Evolutionary conservation across 2,113 vertebrate species (phyloP).

Genomic region (Heterocephalus glaber): DNA sequence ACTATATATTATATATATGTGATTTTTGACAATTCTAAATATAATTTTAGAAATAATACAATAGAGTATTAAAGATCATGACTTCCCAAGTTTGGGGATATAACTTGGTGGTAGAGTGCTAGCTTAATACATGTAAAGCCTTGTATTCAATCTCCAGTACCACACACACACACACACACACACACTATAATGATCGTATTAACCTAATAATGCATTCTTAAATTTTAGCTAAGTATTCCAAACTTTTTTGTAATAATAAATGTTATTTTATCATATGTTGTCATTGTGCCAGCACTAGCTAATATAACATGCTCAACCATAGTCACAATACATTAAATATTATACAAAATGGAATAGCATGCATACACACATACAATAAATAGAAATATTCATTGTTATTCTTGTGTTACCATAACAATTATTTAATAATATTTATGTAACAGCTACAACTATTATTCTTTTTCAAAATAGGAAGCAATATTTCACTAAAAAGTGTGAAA

Average conservation of each 20-base stretch:
- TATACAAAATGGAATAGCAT: not conserved
- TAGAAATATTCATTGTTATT: not conserved
- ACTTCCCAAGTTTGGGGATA: not conserved
- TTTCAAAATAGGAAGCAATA: constrained; percentile 8
- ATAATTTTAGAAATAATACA: constrained; percentile 4
- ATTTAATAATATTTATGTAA: not conserved
- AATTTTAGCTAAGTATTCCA: not conserved
- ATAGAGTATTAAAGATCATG: not conserved
- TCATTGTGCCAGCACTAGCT: not conserved
- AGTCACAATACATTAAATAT: not conserved
- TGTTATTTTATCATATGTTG: not conserved
- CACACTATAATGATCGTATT: no score
- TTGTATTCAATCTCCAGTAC: not conserved
- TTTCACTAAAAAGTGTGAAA: not conserved
- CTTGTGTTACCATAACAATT: not conserved
- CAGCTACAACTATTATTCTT: not conserved
- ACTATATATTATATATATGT: not conserved
- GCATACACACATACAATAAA: no score
- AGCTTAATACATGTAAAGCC: not conserved
- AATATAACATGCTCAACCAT: not conserved
- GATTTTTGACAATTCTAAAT: not conserved
- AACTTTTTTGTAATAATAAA: not conserved
- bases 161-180: no score
- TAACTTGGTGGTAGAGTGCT: not conserved
- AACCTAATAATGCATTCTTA: not conserved